phyloP scores from a whole-genome alignment of 1,140 invertebrate species.

The Drosophila navojoa region DNA sequence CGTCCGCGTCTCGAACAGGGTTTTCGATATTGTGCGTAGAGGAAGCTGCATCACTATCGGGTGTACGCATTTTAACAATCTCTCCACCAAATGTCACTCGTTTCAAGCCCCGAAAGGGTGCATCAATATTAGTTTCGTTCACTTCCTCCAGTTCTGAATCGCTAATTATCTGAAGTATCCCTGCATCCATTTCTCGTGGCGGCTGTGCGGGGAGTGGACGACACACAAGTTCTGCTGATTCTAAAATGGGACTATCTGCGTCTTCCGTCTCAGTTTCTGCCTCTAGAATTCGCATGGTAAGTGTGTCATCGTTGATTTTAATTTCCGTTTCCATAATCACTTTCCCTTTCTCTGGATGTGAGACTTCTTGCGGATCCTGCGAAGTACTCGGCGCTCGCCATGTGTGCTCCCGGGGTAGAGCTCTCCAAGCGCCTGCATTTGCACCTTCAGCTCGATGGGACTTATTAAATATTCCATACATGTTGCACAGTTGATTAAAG shows the following conservation, averaged over 20 bases:
- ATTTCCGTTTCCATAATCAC: slow-evolving; percentile 92
- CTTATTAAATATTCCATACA: slow-evolving; percentile 85
- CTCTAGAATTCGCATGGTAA: slow-evolving; percentile 92
- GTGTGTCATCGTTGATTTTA: slow-evolving; percentile 90
- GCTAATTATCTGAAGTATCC: slow-evolving; percentile 86
- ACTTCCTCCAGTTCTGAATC: slow-evolving; percentile 85
- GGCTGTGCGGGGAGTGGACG: slow-evolving; percentile 52
- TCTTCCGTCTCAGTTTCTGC: slow-evolving; percentile 84
- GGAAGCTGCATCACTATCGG: slow-evolving; percentile 88
- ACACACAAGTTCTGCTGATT: slow-evolving; percentile 79
- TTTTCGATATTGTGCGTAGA: slow-evolving; percentile 53
- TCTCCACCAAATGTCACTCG: slow-evolving; percentile 93
- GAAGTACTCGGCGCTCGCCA: slow-evolving; percentile 43
- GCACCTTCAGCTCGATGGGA: slow-evolving; percentile 14
- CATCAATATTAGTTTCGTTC: slow-evolving; percentile 81
- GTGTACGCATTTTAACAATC: slow-evolving; percentile 91
- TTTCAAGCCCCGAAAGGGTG: slow-evolving; percentile 85
- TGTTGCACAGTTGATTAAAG: slow-evolving; percentile 88
- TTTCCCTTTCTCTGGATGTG: slow-evolving; percentile 82
- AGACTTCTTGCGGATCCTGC: slow-evolving; percentile 7
- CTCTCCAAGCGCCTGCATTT: slow-evolving; percentile 63
- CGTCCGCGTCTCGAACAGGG: slow-evolving; percentile 4
- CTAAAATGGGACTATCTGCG: slow-evolving; percentile 75
- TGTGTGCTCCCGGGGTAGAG: slow-evolving; percentile 54
- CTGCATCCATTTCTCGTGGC: slow-evolving; percentile 51